Conservation (phyloP, 2,888 invertebrate species). For the Conus canariensis region DNA sequence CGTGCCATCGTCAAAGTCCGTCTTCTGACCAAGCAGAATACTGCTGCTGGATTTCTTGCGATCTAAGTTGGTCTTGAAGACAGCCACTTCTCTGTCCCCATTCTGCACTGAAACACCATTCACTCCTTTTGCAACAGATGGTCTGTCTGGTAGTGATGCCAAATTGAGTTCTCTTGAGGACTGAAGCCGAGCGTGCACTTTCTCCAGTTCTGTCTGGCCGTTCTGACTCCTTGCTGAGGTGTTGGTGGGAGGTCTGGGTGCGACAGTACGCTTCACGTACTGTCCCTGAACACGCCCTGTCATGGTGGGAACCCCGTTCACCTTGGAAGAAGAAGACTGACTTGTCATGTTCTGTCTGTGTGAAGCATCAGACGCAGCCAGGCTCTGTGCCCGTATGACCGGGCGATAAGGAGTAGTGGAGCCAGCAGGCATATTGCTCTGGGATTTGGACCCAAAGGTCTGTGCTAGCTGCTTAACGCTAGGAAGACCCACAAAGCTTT, state of each 20-base stretch:
- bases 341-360: not conserved
- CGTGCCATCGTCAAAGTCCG: constrained; percentile 26
- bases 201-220: constrained; percentile 36
- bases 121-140: not conserved
- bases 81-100: not conserved
- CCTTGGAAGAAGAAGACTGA: constrained; percentile 37
- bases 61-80: constrained; percentile 29
- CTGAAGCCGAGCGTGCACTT: constrained; percentile 18
- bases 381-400: constrained; percentile 33
- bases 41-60: constrained; percentile 39
- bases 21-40: constrained; percentile 26
- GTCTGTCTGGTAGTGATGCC: constrained; percentile 23
- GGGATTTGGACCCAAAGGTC: constrained; percentile 48
- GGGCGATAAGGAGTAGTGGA: constrained; percentile 27
- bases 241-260: not conserved
- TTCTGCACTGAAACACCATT: not conserved
- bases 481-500: constrained; percentile 47
- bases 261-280: constrained; percentile 27
- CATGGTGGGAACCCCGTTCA: constrained; percentile 22
- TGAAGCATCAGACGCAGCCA: constrained; percentile 32
- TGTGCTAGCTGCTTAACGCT: constrained; percentile 53
- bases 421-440: not conserved
- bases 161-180: constrained; percentile 12
- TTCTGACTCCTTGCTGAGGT: not conserved
- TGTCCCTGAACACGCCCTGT: constrained; percentile 21